phyloP scores from a whole-genome alignment of 2,888 invertebrate species.

The Capitulum mitella region DNA sequence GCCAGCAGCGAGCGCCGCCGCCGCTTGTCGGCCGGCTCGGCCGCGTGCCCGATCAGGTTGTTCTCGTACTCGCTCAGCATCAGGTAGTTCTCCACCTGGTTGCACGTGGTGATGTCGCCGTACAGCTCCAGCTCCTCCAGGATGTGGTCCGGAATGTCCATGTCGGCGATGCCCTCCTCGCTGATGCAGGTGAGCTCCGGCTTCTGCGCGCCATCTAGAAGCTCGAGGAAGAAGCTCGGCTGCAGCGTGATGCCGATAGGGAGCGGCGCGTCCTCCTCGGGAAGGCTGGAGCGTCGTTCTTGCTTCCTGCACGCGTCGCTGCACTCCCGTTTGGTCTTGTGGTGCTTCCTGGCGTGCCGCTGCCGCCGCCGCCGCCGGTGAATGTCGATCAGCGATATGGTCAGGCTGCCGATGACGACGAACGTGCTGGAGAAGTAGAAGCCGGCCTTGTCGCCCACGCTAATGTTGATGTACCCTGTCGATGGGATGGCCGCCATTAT shows the following conservation, averaged over 20 bases:
- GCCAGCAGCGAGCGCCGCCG: not conserved
- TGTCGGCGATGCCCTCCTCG: constrained; percentile 67
- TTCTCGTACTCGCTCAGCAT: constrained; percentile 81
- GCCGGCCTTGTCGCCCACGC: constrained; percentile 67
- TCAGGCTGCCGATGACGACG: constrained; percentile 35
- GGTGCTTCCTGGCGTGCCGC: constrained; percentile 33
- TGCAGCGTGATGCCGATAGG: constrained; percentile 16
- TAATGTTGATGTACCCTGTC: constrained; percentile 69
- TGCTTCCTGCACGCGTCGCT: constrained; percentile 48
- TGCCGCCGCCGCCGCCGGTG: constrained; percentile 60
- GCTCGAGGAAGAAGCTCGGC: constrained; percentile 6
- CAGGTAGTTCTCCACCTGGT: constrained; percentile 70
- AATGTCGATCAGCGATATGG: constrained; percentile 71
- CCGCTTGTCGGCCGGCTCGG: constrained; percentile 45
- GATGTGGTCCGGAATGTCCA: constrained; percentile 71
- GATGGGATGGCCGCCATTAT: too few relatives aligned
- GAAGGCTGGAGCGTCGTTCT: constrained; percentile 30
- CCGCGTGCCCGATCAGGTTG: constrained; percentile 70
- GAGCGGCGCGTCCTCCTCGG: constrained; percentile 17
- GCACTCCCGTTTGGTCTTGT: constrained; percentile 39
- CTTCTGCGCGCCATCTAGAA: constrained; percentile 29
- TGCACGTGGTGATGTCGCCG: constrained; percentile 40
- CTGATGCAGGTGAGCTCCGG: constrained; percentile 45
- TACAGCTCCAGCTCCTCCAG: constrained; percentile 56
- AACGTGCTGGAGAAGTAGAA: constrained; percentile 57